phyloP scores from a whole-genome alignment of 2,113 vertebrate species.

The Gnathonemus echidnorhynchus region DNA sequence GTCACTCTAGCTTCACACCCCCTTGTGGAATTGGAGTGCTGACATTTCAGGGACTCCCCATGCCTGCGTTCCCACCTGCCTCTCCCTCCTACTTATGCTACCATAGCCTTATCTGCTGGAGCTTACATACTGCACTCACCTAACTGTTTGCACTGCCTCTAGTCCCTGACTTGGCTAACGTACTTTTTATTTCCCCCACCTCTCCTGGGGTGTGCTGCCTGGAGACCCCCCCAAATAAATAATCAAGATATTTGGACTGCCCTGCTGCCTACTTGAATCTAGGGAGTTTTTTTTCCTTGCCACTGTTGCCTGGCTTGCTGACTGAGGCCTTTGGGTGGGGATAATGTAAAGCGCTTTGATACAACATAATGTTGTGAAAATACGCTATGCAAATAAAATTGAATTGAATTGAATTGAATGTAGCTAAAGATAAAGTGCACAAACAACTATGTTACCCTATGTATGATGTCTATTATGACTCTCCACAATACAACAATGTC shows the following conservation, averaged over 20 bases:
- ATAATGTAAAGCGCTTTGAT: no score
- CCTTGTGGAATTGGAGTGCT: no score
- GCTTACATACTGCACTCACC: not conserved
- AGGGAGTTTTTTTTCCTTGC: not conserved
- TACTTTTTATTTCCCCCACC: not conserved
- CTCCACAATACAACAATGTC: not conserved
- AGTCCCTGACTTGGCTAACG: not conserved
- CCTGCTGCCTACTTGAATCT: not conserved
- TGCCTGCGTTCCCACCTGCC: no score
- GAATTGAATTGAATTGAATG: not conserved
- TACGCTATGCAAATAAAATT: not conserved
- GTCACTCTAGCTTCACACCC: not conserved
- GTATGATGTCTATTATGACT: not conserved
- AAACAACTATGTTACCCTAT: not conserved
- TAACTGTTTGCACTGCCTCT: not conserved
- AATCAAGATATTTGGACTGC: not conserved
- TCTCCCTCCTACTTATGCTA: no score
- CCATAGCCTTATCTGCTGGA: not conserved
- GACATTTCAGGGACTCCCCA: no score
- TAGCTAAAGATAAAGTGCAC: not conserved
- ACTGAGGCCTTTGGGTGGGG: no score
- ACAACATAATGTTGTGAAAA: not conserved
- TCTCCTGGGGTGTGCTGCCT: not conserved
- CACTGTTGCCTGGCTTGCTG: not conserved
- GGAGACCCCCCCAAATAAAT: not conserved